phyloP scores from a whole-genome alignment of 2,797 vertebrate species.

The Gymnopithys bicolor region DNA sequence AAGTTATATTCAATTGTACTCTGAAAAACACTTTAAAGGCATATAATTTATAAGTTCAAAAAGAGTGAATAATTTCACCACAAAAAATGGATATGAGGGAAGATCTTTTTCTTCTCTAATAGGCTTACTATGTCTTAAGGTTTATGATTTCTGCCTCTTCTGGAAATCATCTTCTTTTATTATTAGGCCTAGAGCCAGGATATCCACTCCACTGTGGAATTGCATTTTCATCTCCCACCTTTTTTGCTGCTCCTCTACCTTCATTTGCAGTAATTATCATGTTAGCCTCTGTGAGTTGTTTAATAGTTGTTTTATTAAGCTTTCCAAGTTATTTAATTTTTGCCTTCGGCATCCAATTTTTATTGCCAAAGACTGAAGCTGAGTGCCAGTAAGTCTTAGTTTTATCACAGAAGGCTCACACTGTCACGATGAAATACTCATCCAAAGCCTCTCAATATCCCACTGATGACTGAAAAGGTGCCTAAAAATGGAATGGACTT shows the following conservation, averaged over 20 bases:
- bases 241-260: slow-evolving; percentile 25
- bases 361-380: slow-evolving; percentile 47
- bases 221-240: background rate
- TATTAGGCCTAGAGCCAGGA: slow-evolving; percentile 17
- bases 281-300: slow-evolving; percentile 20
- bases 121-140: background rate
- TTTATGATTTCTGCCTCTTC: slow-evolving; percentile 2
- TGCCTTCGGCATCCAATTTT: slow-evolving; percentile 55
- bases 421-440: slow-evolving; percentile 60
- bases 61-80: background rate
- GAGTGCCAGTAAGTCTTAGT: slow-evolving; percentile 1
- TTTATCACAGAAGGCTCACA: slow-evolving; percentile 48
- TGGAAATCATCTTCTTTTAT: slow-evolving; percentile 2
- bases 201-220: slow-evolving; percentile 16
- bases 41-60: background rate
- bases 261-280: slow-evolving; percentile 47
- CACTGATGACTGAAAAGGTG: background rate
- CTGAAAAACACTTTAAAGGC: background rate
- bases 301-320: slow-evolving; percentile 44
- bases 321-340: slow-evolving; percentile 61
- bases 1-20: background rate
- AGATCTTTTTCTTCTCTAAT: background rate
- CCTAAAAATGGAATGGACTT: slow-evolving; percentile 23
- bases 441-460: background rate
- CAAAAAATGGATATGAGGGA: background rate